Conservation (phyloP, 2,888 invertebrate genomes). For the Timandra comae region DNA sequence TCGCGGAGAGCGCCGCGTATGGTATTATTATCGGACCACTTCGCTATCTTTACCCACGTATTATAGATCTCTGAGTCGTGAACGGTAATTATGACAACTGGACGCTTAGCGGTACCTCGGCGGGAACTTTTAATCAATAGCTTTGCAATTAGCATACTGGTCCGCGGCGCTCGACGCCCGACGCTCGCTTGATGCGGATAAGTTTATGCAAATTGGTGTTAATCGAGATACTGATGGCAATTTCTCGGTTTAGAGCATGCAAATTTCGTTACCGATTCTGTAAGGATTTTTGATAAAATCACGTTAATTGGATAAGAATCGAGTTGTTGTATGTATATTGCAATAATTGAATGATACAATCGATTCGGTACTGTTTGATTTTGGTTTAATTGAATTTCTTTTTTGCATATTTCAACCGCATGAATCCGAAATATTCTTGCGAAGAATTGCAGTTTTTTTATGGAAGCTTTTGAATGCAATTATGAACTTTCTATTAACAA, state of each 20-base stretch:
- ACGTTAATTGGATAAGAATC: background rate
- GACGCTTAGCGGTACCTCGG: slow-evolving; percentile 60
- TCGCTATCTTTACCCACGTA: slow-evolving; percentile 53
- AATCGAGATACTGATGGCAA: slow-evolving; percentile 13
- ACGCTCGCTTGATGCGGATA: slow-evolving; percentile 28
- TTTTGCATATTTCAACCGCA: too few species aligned
- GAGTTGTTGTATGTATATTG: slow-evolving; percentile 1
- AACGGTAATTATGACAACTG: slow-evolving; percentile 61
- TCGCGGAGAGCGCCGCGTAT: slow-evolving; percentile 42
- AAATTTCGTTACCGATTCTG: slow-evolving; percentile 6
- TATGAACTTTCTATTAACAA: background rate
- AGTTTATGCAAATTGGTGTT: slow-evolving; percentile 29
- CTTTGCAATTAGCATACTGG: slow-evolving; percentile 56
- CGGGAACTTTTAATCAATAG: slow-evolving; percentile 60
- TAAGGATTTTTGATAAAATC: slow-evolving; percentile 4
- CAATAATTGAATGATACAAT: background rate
- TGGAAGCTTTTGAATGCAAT: background rate
- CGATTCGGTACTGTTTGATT: too few species aligned
- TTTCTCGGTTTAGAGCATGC: slow-evolving; percentile 10
- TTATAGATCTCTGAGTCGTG: slow-evolving; percentile 47
- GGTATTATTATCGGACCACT: slow-evolving; percentile 68
- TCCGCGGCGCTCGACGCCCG: slow-evolving; percentile 33
- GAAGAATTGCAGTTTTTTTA: background rate
- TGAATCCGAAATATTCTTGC: too few species aligned
- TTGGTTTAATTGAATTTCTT: too few species aligned